Evolutionary conservation across 2,888 invertebrate genomes (phyloP), one percentile per base, ranked within the genome.

Genomic region (Melangyna quadrimaculata): DNA sequence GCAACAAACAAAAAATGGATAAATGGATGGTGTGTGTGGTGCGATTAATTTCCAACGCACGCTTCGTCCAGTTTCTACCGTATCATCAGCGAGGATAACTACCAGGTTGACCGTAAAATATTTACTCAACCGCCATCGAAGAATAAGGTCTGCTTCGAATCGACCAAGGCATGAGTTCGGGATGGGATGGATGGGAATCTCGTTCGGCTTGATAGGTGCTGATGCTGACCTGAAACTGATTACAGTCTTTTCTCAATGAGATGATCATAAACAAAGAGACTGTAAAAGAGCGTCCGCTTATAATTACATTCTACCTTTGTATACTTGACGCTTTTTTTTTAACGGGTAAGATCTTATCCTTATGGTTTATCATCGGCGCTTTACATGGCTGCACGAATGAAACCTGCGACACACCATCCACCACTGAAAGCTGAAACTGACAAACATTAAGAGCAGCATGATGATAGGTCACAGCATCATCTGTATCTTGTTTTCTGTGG

Each of bases 41-140:
- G 69, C 63, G 55, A 82, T 72, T 67, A 73, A 78, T 78, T 78
- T 45, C 51, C 27, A 59, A 73, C 78, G 82, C 82, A 73, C 73
- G 69, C 78, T 78, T 83, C 67, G 24, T 32, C 55, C 55, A 35
- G 45, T 43, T n/a, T 35, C 51, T 35, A 48, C 53, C 43, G n/a
- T n/a, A 35, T 53, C 40, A 32, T 43, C n/a, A 73, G 45, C 57
- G 43, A 48, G 45, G 70, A 71, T 78, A 79, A 79, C 79, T 37
- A 75, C 59, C 45, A 84, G 65, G 70, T 70, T 79, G 83, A 45
- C 65, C 37, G 74, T 75, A 67, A 84, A 79, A 84, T 84, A 75
- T 84, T 84, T 75, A 79, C 83, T 59, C 83, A 79, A 74, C 83
- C 78, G 59, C 83, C 83, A 79, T 51, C 70, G 70, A 65, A 78